Percentiles rank a stretch among this genome's conserved stretches.
phyloP scores from a whole-genome alignment of 2,888 invertebrate species.

The Xanthostigma xanthostigma region DNA sequence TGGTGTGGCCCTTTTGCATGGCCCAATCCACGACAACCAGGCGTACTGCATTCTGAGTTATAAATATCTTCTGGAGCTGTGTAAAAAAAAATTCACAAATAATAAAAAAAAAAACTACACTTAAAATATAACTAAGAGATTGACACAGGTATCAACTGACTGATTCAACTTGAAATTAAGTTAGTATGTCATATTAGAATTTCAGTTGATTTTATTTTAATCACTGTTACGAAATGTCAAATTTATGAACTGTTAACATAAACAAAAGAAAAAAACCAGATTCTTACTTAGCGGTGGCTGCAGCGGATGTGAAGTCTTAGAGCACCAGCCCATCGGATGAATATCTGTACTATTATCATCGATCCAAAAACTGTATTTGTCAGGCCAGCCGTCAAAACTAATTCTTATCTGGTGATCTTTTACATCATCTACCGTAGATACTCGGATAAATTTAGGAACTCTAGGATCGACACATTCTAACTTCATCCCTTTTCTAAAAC shows the following conservation, averaged over 20 bases:
- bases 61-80: conserved; percentile 48
- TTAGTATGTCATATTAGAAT: too few species aligned
- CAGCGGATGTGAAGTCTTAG: conserved; percentile 73
- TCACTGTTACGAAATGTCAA: too few species aligned
- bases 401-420: conserved; percentile 62
- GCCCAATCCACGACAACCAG: conserved; percentile 82
- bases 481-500: conserved; percentile 73
- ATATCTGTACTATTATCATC: conserved; percentile 84
- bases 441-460: conserved; percentile 70
- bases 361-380: conserved; percentile 70
- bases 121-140: conserved; percentile 1
- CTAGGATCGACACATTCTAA: conserved; percentile 76
- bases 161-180: too few species aligned
- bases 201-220: too few species aligned
- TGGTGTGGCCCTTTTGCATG: conserved; percentile 66
- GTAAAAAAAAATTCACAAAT: conserved; percentile 2
- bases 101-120: conserved; percentile 3
- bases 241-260: not conserved
- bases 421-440: conserved; percentile 64
- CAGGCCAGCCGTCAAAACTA: conserved; percentile 81
- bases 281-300: conserved; percentile 67
- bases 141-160: not conserved
- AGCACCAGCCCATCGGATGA: conserved; percentile 86
- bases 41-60: conserved; percentile 60
- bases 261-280: conserved; percentile 5